phyloP scores from a whole-genome alignment of 2,113 vertebrate species.

The Calidris pugnax region DNA sequence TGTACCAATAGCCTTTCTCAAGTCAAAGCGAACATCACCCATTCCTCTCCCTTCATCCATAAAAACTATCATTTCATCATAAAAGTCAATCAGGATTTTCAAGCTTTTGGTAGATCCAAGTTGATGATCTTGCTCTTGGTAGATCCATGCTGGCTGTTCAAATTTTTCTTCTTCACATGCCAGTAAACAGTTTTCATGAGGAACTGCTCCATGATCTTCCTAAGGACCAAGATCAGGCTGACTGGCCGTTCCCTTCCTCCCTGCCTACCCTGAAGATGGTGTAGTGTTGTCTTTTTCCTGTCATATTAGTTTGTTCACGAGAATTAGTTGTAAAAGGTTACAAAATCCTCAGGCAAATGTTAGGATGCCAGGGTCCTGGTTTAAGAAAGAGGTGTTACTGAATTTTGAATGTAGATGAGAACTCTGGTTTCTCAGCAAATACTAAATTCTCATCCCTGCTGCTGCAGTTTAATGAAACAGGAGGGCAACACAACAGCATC shows the following conservation, averaged over 20 bases:
- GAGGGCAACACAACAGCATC: background rate
- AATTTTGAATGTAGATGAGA: background rate
- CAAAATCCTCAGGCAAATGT: background rate
- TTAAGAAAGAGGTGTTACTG: background rate
- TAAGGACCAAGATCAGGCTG: background rate
- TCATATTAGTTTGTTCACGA: rapidly evolving
- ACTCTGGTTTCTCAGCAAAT: background rate
- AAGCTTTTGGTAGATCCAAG: background rate
- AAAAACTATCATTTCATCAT: background rate
- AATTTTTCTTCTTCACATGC: background rate
- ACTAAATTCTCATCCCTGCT: background rate
- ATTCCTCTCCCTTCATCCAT: background rate
- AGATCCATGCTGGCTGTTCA: background rate
- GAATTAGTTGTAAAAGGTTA: background rate
- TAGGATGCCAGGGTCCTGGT: background rate
- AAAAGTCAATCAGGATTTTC: background rate
- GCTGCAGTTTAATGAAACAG: background rate
- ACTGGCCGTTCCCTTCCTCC: background rate
- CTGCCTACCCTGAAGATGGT: background rate
- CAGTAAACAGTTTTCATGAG: background rate
- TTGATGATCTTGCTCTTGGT: too few species aligned
- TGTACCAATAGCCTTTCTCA: background rate
- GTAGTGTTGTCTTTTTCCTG: background rate
- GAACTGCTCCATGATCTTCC: background rate
- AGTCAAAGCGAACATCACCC: background rate